A percentile compares a stretch with the other conserved stretches of the same genome.
These are phyloP conservation scores for Caenorhabditis macrosperma DNA, from an alignment of 2,888 invertebrate genomes.

Conservation along the genomic window DNA sequence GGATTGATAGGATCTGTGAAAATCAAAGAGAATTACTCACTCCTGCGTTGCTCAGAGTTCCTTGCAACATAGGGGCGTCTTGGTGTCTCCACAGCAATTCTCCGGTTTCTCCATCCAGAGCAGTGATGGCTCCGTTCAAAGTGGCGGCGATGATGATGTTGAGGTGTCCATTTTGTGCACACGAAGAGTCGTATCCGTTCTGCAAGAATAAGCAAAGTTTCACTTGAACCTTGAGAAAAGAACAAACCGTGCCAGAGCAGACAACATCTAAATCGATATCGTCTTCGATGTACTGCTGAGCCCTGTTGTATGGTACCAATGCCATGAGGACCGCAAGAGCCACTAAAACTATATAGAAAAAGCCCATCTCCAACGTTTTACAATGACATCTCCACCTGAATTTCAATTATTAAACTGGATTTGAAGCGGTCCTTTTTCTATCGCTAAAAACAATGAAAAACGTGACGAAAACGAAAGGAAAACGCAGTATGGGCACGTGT, in stretches of 20 bases:
- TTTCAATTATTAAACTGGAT: conserved; percentile 1
- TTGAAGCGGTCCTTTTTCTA: background rate
- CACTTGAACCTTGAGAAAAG: background rate
- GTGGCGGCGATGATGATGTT: conserved; percentile 51
- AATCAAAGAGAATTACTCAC: conserved; percentile 19
- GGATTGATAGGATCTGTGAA: background rate
- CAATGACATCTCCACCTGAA: conserved; percentile 60
- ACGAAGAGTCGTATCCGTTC: conserved; percentile 22
- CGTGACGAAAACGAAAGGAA: conserved; percentile 32
- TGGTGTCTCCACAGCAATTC: conserved; percentile 48
- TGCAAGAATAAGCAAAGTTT: conserved; percentile 16
- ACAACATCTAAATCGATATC: conserved; percentile 29
- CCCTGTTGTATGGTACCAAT: conserved; percentile 46
- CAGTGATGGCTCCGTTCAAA: conserved; percentile 49
- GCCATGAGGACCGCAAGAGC: conserved; percentile 51
- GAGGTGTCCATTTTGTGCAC: conserved; percentile 16
- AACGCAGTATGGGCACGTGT: conserved; percentile 48
- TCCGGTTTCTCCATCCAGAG: conserved; percentile 52
- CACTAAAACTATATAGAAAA: conserved; percentile 56
- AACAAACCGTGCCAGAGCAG: conserved; percentile 10
- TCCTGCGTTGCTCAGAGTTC: conserved; percentile 41
- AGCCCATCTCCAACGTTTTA: conserved; percentile 36
- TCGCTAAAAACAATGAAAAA: background rate
- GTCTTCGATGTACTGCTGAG: conserved; percentile 31
- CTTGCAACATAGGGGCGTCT: conserved; percentile 46